Conservation (phyloP, 1,140 invertebrate species). For the Teleopsis dalmanni region DNA sequence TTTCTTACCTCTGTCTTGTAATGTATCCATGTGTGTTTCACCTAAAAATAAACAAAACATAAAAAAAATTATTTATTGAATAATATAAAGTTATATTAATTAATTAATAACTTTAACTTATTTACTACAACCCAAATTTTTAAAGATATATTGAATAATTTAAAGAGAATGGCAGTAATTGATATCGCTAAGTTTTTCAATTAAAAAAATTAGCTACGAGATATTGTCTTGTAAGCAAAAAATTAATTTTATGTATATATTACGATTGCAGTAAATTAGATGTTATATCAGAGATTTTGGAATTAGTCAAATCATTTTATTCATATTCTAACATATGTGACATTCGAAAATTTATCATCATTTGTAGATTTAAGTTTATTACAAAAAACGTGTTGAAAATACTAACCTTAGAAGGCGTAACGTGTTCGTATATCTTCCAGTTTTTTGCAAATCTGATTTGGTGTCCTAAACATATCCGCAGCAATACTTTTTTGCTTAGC, state of each 20-base stretch:
- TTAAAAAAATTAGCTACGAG: constrained; percentile 5
- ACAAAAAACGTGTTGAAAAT: not conserved
- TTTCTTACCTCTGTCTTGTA: not conserved
- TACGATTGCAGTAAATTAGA: too few species aligned
- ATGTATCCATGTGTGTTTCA: not conserved
- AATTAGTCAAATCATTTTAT: constrained; percentile 9
- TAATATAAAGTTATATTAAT: too few species aligned
- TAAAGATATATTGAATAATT: too few species aligned
- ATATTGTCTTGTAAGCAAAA: too few species aligned
- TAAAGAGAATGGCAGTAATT: too few species aligned
- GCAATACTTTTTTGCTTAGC: constrained; percentile 92
- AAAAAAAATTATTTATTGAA: too few species aligned
- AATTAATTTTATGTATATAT: too few species aligned
- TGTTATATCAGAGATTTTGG: too few species aligned
- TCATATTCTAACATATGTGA: constrained; percentile 10
- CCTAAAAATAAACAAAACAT: not conserved
- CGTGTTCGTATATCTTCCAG: constrained; percentile 88
- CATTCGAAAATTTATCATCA: constrained; percentile 7
- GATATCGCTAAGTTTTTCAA: too few species aligned
- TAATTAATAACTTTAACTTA: too few species aligned
- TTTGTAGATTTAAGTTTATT: not conserved
- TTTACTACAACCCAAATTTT: too few species aligned
- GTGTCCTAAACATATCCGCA: constrained; percentile 85
- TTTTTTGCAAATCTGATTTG: constrained; percentile 94
- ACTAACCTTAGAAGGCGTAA: constrained; percentile 77